phyloP scores from a whole-genome alignment of 1,140 invertebrate species.

The Lysiphlebus fabarum region DNA sequence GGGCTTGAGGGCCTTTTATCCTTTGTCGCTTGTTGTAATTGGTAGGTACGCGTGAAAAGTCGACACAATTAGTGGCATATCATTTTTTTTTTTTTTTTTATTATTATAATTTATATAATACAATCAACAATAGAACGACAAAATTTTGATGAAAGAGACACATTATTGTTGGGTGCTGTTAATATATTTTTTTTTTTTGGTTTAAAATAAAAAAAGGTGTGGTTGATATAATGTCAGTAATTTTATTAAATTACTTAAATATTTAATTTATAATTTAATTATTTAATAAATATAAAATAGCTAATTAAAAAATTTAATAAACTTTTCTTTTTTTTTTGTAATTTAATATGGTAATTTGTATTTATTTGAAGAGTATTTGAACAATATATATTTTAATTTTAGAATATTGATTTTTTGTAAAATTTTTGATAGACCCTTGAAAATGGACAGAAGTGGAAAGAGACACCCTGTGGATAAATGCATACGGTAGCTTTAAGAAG shows the following conservation, averaged over 20 bases:
- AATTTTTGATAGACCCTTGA: background rate
- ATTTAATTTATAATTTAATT: too few species aligned
- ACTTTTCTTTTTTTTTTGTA: slow-evolving; percentile 30
- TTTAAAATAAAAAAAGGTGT: too few species aligned
- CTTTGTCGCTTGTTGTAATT: slow-evolving; percentile 20
- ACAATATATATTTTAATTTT: background rate
- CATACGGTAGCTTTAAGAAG: slow-evolving; percentile 42
- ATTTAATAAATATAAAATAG: too few species aligned
- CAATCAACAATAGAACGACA: too few species aligned
- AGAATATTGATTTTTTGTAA: slow-evolving; percentile 11
- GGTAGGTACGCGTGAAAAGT: slow-evolving; percentile 22
- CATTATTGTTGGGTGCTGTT: too few species aligned
- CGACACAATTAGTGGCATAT: slow-evolving; percentile 14
- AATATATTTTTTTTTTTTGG: too few species aligned
- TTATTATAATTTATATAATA: too few species aligned
- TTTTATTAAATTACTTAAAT: too few species aligned
- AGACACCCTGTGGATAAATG: slow-evolving; percentile 36
- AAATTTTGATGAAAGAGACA: too few species aligned
- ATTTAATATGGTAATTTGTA: slow-evolving; percentile 23
- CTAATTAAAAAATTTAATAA: background rate
- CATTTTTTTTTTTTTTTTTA: slow-evolving; percentile 1
- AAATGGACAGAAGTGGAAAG: slow-evolving; percentile 25
- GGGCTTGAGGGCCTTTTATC: slow-evolving; percentile 11
- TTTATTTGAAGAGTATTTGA: background rate
- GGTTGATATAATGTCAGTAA: too few species aligned